phyloP scores from a whole-genome alignment of 2,113 vertebrate genomes.

The Hymenochirus boettgeri region DNA sequence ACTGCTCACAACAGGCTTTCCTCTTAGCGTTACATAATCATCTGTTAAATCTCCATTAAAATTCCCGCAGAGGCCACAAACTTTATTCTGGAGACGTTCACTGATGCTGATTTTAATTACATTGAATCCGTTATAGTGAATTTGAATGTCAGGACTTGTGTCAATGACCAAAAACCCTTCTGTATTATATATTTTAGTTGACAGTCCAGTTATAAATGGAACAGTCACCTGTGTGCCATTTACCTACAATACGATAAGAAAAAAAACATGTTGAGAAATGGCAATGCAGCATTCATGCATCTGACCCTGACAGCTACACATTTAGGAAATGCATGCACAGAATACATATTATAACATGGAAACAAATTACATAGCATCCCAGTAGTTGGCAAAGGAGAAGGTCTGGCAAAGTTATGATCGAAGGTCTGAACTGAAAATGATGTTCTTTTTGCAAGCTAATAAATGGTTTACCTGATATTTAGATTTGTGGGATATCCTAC shows the following conservation, averaged over 20 bases:
- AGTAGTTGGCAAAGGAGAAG: too few relatives aligned
- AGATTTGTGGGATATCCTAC: too few relatives aligned
- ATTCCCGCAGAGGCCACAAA: conserved; percentile 94
- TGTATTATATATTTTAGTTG: conserved; percentile 86
- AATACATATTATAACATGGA: too few relatives aligned
- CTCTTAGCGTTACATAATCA: conserved; percentile 88
- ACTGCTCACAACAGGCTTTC: conserved; percentile 82
- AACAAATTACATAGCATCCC: too few relatives aligned
- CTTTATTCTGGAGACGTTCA: conserved; percentile 93
- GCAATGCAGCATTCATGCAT: too few relatives aligned
- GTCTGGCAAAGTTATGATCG: too few relatives aligned
- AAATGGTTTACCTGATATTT: too few relatives aligned
- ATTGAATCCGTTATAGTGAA: conserved; percentile 91
- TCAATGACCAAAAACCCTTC: conserved; percentile 95
- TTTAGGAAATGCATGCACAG: too few relatives aligned
- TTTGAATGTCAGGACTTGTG: conserved; percentile 88
- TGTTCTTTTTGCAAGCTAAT: too few relatives aligned
- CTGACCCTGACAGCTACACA: too few relatives aligned
- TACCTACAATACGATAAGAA: conserved; percentile 75
- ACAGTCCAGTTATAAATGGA: conserved; percentile 87
- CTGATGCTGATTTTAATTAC: conserved; percentile 88
- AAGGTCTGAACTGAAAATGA: too few relatives aligned
- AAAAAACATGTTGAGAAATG: too few relatives aligned
- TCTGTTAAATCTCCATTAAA: conserved; percentile 90
- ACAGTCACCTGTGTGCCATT: conserved; percentile 88